phyloP scores from a whole-genome alignment of 2,888 invertebrate species.

The Cerceris ruficornis region DNA sequence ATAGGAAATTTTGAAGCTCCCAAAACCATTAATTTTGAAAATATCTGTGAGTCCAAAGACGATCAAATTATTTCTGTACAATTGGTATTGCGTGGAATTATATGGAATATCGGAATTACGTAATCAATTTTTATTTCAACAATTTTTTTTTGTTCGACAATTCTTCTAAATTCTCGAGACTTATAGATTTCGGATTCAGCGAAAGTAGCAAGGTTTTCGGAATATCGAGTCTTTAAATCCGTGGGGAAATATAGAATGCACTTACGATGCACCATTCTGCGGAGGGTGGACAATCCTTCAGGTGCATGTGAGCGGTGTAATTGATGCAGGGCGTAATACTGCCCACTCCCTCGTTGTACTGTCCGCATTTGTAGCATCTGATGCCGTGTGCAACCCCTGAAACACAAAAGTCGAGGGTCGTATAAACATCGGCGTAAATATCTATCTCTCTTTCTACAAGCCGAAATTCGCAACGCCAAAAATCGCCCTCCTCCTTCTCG shows the following conservation, averaged over 20 bases:
- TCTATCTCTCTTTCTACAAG: neutral
- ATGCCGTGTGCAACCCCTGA: conserved; percentile 82
- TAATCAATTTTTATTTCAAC: too few species aligned
- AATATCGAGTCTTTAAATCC: neutral
- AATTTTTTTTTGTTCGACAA: too few species aligned
- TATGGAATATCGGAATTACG: too few species aligned
- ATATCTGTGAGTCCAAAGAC: too few species aligned
- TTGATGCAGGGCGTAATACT: conserved; percentile 93
- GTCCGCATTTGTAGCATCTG: conserved; percentile 90
- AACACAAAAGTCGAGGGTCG: conserved; percentile 40
- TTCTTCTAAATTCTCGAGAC: neutral
- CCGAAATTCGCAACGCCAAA: neutral
- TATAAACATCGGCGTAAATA: neutral
- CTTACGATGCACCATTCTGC: conserved; percentile 91
- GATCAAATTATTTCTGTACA: too few species aligned
- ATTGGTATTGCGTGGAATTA: too few species aligned
- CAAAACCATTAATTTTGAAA: too few species aligned
- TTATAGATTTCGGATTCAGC: neutral
- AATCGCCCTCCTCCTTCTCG: too few species aligned
- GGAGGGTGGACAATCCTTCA: conserved; percentile 86
- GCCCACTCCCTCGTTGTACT: conserved; percentile 93
- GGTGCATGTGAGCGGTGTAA: conserved; percentile 86
- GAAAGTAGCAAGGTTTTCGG: too few species aligned
- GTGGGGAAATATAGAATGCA: conserved; percentile 70
- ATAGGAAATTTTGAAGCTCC: too few species aligned